Base-by-base conservation (phyloP, 2,113 vertebrate species). In the Gasterosteus aculeatus region DNA sequence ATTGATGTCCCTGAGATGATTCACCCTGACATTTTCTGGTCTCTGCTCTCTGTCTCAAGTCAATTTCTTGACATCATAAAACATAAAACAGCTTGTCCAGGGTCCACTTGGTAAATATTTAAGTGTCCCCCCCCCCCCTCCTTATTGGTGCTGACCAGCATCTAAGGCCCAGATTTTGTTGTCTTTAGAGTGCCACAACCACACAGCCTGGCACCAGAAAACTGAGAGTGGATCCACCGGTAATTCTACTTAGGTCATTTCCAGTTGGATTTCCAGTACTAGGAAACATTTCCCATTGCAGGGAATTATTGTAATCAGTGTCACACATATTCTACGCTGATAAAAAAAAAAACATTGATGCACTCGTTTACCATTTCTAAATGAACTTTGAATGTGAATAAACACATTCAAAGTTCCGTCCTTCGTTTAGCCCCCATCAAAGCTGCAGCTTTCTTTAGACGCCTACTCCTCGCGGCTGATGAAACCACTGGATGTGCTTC, bases 1-100 rank as follows among this genome's bases (percentile, higher is more conserved):
- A 92, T 90, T 91, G 75, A 93, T 90, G 86, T 38, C 53, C 64
- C 64, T 77, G 72, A 80, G 86, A 87, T 90, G 86, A 90, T 89
- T 83, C 76, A 59, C 78, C 67, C 60, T 84, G 92, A 91, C 89
- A 88, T 89, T 86, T 86, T 78, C 85, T 88, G 87, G 81, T 38
- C 35, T 38, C 35, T 85, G 86, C 82, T 85, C 76, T 84, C 72
- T 67, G 79, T 82, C 88, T 80, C 54, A 80, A 79, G 81, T 31
- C 81, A 88, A 83, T 83, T 79, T 85, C 78, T 68, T 74, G 75
- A 54, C 67, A 75, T 84, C 78, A 47, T 85, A 76, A 91, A 90
- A 69, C 80, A 53, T 85, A 76, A 91, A 89, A 69, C 33, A 75
- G 78, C 81, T 67, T 81, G 83, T 87, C 81, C 67, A 77, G 69